phyloP scores from a whole-genome alignment of 2,113 vertebrate species.

The Typhlomys cinereus region DNA sequence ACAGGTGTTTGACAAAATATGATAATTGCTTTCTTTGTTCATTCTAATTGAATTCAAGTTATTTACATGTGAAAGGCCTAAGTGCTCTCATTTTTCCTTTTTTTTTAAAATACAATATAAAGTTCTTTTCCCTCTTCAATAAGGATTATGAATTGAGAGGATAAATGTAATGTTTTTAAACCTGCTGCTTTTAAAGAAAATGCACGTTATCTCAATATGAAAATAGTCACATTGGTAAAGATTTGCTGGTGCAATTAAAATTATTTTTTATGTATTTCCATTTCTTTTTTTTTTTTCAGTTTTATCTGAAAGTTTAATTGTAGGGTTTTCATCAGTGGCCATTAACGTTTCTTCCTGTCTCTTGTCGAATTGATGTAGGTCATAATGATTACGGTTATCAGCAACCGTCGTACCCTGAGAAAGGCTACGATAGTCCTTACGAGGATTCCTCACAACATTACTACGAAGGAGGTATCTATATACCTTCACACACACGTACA shows the following conservation, averaged over 20 bases:
- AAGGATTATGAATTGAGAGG: constrained; percentile 82
- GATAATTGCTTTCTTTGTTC: constrained; percentile 86
- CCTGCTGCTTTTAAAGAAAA: constrained; percentile 79
- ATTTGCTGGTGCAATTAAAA: constrained; percentile 86
- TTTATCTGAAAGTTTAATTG: constrained; percentile 88
- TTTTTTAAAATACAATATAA: constrained; percentile 78
- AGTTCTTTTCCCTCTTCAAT: constrained; percentile 48
- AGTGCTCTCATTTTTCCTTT: constrained; percentile 83
- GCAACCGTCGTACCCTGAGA: constrained; percentile 94
- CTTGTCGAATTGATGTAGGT: constrained; percentile 95
- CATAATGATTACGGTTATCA: constrained; percentile 95
- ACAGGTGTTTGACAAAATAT: constrained; percentile 87
- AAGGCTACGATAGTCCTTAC: constrained; percentile 95
- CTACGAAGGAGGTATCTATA: constrained; percentile 95
- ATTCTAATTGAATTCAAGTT: constrained; percentile 85
- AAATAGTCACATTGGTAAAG: constrained; percentile 85
- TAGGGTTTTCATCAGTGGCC: constrained; percentile 89
- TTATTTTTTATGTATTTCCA: constrained; percentile 87
- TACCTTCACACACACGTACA: constrained; percentile 88
- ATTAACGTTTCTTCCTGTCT: constrained; percentile 94
- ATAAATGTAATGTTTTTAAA: constrained; percentile 83
- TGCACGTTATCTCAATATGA: constrained; percentile 83
- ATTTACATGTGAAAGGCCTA: constrained; percentile 87
- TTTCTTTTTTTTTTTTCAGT: constrained; percentile 84
- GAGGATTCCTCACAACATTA: constrained; percentile 95